Evolutionary conservation across 2,888 invertebrate genomes (phyloP), one percentile per base, ranked within the genome.

Genomic region (Limulus polyphemus): DNA sequence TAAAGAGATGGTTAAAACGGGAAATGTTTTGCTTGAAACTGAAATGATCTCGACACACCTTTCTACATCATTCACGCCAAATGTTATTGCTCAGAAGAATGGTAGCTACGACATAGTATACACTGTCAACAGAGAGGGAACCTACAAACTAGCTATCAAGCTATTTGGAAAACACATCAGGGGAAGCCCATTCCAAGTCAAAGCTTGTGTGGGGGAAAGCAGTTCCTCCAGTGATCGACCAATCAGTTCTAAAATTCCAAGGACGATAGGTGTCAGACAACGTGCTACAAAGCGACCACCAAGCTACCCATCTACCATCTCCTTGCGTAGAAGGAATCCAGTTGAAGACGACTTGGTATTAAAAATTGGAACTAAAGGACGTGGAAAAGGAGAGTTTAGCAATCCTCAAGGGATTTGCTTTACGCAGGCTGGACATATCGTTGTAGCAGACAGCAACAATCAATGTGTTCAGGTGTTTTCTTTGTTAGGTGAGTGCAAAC

Each of bases 351-450:
- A 80, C 70, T 73, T 80, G 55, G 70, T 79, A 56, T 70, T 77
- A 67, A 75, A 75, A 64, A 74, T 80, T 17, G 81, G 81, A 5
- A 70, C 69, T 49, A 77, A 78, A 67, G 81, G 81, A 59, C 73
- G 80, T 55, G 75, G 75, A 61, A 75, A 76, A 61, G 79, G 80
- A 32, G 79, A 80, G 68, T 81, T 81, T 70, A 77, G 77, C 32
- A 81, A 81, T 72, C 80, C 80, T 32, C 80, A 80, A 70, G 80
- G 79, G 32, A 72, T 79, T 9, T 77, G 77, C 61, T 73, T 72
- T 55, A 74, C 75, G n/a, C 50, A 67, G 5, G 61, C 68, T 17
- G 74, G 75, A 59, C 75, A 74, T 59, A 74, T 81, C 47, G 70
- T 77, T 48, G 76, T 79, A 11, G 76, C 79, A 2, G 80, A 80